Base-by-base conservation (phyloP, 2,888 invertebrate species). In the Auanema sp. region DNA sequence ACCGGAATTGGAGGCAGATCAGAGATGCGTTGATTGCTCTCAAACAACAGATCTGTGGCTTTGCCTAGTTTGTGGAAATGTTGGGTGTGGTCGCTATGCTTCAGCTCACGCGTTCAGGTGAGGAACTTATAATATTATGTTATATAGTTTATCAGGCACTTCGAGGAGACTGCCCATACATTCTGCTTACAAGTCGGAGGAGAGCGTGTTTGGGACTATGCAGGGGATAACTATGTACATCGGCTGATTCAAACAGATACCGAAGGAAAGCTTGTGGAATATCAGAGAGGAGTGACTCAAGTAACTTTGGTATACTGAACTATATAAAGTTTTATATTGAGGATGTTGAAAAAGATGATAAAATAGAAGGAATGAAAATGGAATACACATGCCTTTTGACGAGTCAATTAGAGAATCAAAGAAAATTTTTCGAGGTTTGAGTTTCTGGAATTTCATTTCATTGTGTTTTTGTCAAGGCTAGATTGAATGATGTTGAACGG, bases 191-290 rank as follows among this genome's bases (percentile, higher is more conserved):
- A 71, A 62, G 70, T 76, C 64, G 96, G 95, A 1, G 76, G 78
- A 5, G 93, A 95, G 83, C 88, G 94, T 57, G 98, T 99, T 0
- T 99, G 99, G 99, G 99, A 99, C 84, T 99, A 99, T 84, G 95
- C 95, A 58, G 96, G 96, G 76, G 94, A 95, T 85, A 93, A 92
- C 85, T 95, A 93, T 86, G 94, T 94, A 10, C 95, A 95, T 86
- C 89, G 98, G 14, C 87, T 99, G 44, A 89, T 98, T 23, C 96
- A 96, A 86, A 68, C 69, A 54, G 69, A 64, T 52, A 60, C 59
- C 1, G 70, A 71, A 41, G 71, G 71, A 25, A 74, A 74, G 44
- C 87, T 96, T 80, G 95, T 98, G 14, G 86, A 87, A 72, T 84
- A 86, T 44, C 80, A 78, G 47, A 47, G 47, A 18, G 21, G 47